A percentile compares a stretch with the other conserved stretches of the same genome.
phyloP scores from a whole-genome alignment of 2,113 vertebrate genomes.

The Sprattus sprattus region DNA sequence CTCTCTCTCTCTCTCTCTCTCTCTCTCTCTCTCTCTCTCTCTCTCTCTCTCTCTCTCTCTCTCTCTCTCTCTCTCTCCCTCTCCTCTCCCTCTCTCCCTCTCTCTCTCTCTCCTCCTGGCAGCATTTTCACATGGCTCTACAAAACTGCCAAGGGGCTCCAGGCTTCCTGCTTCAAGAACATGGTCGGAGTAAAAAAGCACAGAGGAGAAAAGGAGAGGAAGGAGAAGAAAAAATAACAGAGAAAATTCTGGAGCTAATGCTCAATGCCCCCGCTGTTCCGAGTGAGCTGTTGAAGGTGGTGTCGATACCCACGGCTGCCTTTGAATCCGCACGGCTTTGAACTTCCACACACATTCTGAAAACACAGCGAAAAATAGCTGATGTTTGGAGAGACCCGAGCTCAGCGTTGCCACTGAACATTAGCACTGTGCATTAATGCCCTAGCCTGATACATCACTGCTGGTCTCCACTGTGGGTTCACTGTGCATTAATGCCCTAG shows the following conservation, averaged over 20 bases:
- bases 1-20: too few species aligned
- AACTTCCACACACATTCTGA: background rate
- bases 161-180: constrained; percentile 15
- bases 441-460: background rate
- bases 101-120: background rate
- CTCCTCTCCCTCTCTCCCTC: background rate
- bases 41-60: background rate
- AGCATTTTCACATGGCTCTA: background rate
- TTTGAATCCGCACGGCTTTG: background rate
- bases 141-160: background rate
- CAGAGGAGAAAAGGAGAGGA: constrained; percentile 1
- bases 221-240: background rate
- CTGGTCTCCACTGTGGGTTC: background rate
- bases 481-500: background rate
- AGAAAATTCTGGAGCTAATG: constrained; percentile 3
- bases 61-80: background rate
- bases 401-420: background rate
- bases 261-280: constrained; percentile 11
- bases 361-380: background rate
- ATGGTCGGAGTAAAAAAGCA: background rate
- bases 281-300: background rate
- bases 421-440: background rate
- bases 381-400: background rate
- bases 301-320: constrained; percentile 2
- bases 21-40: background rate